Percentiles rank a stretch among this genome's conserved stretches.
Evolutionary conservation across 2,888 invertebrate species (phyloP).

Genomic region (Folsomia manolachei): DNA sequence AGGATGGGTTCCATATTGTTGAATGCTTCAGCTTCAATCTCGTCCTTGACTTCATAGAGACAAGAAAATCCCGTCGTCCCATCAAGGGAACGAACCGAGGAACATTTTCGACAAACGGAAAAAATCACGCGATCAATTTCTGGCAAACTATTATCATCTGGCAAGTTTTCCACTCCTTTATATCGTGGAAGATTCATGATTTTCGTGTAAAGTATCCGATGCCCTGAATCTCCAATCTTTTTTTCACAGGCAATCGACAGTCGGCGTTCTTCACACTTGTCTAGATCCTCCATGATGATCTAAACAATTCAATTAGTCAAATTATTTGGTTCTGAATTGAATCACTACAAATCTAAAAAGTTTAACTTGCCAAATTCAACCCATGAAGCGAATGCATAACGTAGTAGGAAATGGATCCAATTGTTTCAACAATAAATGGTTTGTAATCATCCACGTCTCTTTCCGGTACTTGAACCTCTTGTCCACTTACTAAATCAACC

Average conservation of each 20-base stretch:
- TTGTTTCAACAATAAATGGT: neutral
- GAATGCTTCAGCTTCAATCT: neutral
- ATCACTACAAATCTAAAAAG: neutral
- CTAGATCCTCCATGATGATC: slow-evolving; percentile 12
- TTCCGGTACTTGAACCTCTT: no score
- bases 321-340: no score
- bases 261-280: neutral
- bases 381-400: no score
- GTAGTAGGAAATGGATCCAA: neutral
- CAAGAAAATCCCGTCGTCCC: neutral
- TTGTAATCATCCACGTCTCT: neutral
- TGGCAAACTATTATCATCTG: neutral
- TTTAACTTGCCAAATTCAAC: neutral
- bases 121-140: neutral
- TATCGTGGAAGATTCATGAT: slow-evolving; percentile 2
- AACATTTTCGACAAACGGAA: neutral
- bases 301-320: slow-evolving; percentile 1
- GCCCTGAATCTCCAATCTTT: neutral
- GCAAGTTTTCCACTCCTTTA: neutral
- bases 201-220: neutral
- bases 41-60: neutral
- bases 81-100: neutral
- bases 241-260: neutral
- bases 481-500: no score
- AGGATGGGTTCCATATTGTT: slow-evolving; percentile 3